These are phyloP conservation scores for Rhimphoctona megacephalus DNA, from an alignment of 2,888 invertebrate genomes.

Conservation along the genomic window DNA sequence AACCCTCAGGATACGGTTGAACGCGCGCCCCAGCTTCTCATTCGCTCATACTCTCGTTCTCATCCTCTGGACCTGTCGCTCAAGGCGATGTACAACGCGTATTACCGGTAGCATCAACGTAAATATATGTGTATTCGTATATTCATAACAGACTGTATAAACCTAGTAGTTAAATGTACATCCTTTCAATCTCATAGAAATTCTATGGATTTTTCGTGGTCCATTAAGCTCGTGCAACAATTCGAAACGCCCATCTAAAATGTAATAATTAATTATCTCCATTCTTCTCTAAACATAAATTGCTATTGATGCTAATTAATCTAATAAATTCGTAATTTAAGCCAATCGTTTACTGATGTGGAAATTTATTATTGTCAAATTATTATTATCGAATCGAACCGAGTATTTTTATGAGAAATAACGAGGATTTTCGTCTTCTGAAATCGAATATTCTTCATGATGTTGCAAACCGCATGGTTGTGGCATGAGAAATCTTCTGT, in stretches of 20 bases:
- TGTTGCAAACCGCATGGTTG: too few relatives aligned
- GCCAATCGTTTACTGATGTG: neutral
- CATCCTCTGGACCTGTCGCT: conserved; percentile 48
- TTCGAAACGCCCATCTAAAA: neutral
- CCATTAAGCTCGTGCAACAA: neutral
- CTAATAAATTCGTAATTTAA: neutral
- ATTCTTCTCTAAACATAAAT: neutral
- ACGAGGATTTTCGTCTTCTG: too few relatives aligned
- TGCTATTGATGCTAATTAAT: neutral
- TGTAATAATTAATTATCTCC: neutral
- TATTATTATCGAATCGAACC: neutral
- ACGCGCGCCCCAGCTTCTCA: conserved; percentile 51
- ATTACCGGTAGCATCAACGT: conserved; percentile 53
- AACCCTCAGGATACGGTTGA: conserved; percentile 57
- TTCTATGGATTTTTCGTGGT: conserved; percentile 2
- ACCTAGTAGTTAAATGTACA: neutral
- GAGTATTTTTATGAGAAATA: too few relatives aligned
- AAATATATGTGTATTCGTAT: conserved; percentile 10
- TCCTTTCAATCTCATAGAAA: conserved; percentile 6
- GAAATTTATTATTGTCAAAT: too few relatives aligned
- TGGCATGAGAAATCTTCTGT: too few relatives aligned
- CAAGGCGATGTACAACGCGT: conserved; percentile 56
- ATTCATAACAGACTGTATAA: neutral
- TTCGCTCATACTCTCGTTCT: conserved; percentile 20
- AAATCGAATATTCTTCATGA: too few relatives aligned